Conservation (phyloP, 2,888 invertebrate genomes). For the Sthenelais limicola region DNA sequence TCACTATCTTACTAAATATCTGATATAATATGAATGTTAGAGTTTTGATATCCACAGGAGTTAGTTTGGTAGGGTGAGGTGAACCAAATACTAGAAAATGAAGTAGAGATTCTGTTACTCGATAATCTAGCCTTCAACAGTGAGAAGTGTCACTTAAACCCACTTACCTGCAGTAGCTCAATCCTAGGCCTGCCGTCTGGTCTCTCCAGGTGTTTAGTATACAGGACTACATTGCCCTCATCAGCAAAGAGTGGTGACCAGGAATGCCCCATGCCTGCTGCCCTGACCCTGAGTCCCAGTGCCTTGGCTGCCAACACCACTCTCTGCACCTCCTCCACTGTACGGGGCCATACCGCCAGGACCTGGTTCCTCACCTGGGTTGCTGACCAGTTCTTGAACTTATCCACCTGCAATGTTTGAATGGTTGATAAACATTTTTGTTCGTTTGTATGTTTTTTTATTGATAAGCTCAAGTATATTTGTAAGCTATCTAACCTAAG, state of each 20-base stretch:
- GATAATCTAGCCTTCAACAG: too few relatives aligned
- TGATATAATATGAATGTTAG: too few relatives aligned
- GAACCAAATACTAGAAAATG: too few relatives aligned
- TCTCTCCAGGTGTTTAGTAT: conserved; percentile 1
- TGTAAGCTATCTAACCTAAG: too few relatives aligned
- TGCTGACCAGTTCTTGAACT: conserved; percentile 27
- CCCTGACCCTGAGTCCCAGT: conserved; percentile 8
- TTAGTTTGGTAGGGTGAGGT: too few relatives aligned
- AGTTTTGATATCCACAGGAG: too few relatives aligned
- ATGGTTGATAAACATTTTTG: too few relatives aligned
- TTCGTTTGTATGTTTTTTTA: too few relatives aligned
- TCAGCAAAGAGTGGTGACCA: conserved; percentile 39
- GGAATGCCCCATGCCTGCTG: conserved; percentile 18
- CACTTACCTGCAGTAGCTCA: conserved; percentile 15
- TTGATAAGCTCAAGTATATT: too few relatives aligned
- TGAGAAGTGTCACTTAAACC: too few relatives aligned
- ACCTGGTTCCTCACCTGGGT: conserved; percentile 14
- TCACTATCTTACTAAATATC: too few relatives aligned
- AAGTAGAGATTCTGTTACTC: too few relatives aligned
- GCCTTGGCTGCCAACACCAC: background rate
- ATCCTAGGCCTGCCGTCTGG: conserved; percentile 25
- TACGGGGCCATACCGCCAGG: conserved; percentile 4
- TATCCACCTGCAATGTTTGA: conserved; percentile 21
- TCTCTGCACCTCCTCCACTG: conserved; percentile 22
- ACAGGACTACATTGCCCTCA: conserved; percentile 28